A percentile compares a stretch with the other conserved stretches of the same genome.
phyloP scores from a whole-genome alignment of 2,888 invertebrate species.

The Graphium colonna region DNA sequence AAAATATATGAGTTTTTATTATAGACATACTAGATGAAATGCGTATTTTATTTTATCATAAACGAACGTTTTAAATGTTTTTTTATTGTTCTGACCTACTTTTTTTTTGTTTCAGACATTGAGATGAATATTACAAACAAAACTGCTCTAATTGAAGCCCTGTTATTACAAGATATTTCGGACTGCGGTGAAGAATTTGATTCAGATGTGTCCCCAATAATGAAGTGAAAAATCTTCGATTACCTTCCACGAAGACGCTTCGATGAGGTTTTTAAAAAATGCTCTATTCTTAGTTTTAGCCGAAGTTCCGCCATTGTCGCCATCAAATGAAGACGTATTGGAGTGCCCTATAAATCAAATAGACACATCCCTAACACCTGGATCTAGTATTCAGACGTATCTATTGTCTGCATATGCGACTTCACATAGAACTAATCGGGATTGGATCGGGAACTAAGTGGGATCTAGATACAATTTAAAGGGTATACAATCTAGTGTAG shows the following conservation, averaged over 20 bases:
- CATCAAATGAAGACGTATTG: conserved; percentile 27
- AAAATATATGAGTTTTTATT: too few species aligned
- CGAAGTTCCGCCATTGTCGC: conserved; percentile 27
- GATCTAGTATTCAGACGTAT: conserved; percentile 29
- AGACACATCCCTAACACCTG: conserved; percentile 30
- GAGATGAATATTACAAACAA: conserved; percentile 29
- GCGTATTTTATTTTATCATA: too few species aligned
- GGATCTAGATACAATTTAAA: too few species aligned
- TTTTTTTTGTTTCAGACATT: conserved; percentile 23
- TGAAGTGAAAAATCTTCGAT: too few species aligned
- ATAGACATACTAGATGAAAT: too few species aligned
- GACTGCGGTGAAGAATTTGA: conserved; percentile 31
- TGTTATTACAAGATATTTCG: conserved; percentile 31
- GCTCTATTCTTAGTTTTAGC: conserved; percentile 27
- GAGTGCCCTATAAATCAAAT: conserved; percentile 30
- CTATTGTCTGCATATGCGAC: conserved; percentile 29
- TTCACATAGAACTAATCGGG: conserved; percentile 26
- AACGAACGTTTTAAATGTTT: too few species aligned
- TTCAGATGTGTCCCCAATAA: conserved; percentile 30
- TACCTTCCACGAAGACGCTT: conserved; percentile 29
- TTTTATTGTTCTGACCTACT: conserved; percentile 2
- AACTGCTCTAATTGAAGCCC: conserved; percentile 30
- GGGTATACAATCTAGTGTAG: too few species aligned
- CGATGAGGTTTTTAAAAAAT: conserved; percentile 31
- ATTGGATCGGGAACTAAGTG: too few species aligned